Conservation (phyloP, 2,113 vertebrate species). For the Callithrix jacchus region DNA sequence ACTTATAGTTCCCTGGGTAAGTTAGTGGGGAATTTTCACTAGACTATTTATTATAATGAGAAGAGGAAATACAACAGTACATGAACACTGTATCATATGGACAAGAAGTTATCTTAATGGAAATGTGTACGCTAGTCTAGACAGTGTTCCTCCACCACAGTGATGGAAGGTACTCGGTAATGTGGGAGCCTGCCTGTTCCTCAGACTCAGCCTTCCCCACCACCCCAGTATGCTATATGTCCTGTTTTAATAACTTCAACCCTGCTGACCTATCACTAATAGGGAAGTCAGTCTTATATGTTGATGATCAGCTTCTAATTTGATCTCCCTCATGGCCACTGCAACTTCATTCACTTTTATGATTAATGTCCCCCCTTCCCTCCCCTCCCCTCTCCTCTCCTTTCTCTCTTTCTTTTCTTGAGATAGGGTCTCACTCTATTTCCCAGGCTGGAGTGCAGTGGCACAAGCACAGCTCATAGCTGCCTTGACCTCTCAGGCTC, state of each 20-base stretch:
- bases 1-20: constrained; percentile 52
- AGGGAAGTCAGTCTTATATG: neutral
- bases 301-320: neutral
- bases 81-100: neutral
- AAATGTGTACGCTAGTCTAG: neutral
- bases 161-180: neutral
- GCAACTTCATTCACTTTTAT: neutral
- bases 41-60: constrained; percentile 49
- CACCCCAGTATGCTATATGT: neutral
- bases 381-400: too few species aligned
- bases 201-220: neutral
- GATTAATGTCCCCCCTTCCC: neutral
- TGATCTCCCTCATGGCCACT: neutral
- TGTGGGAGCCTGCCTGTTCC: neutral
- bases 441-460: too few species aligned
- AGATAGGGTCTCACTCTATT: too few species aligned
- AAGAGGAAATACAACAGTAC: neutral
- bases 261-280: neutral
- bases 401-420: too few species aligned
- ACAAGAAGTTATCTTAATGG: neutral
- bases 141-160: neutral
- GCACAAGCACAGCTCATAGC: too few species aligned
- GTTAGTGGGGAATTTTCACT: constrained; percentile 41
- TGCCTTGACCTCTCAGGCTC: too few species aligned
- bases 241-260: neutral